Evolutionary conservation across 2,888 invertebrate genomes (phyloP), one percentile per base, ranked within the genome.

Genomic region (Polydrusus cervinus): DNA sequence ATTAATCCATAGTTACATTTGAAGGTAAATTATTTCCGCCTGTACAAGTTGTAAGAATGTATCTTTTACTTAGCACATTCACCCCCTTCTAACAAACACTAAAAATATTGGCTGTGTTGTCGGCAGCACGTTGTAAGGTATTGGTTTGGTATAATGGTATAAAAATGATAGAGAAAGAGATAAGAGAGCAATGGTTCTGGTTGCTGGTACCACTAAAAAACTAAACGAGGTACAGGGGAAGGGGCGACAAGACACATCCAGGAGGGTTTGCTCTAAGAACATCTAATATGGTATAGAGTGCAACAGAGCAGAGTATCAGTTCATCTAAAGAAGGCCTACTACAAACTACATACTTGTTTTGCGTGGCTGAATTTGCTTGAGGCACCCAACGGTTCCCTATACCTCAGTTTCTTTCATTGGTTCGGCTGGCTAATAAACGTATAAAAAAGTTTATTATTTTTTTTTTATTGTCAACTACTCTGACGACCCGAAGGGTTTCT

Each of bases 341-440:
- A 85, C 84, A 87, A 88, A 87, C 89, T 90, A 90, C 90, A 89
- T 90, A 90, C 90, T 90, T 90, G 89, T 89, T 89, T 79, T 89
- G 87, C 89, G 89, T 89, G 88, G 89, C 89, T 88, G 89, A 89
- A 88, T 87, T 88, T 88, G 89, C 89, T 88, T 88, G 86, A 86
- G 87, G 89, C 88, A 88, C 89, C 89, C 89, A 85, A 84, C 79
- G 81, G 82, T 87, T 88, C 88, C 89, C 91, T 92, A 92, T 89
- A 92, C 92, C 91, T 92, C 92, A 90, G 92, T 92, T 91, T 92
- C 92, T 90, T 91, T 91, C 90, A 92, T 91, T 88, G 91, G 91
- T 90, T 92, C 92, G 89, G 91, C 91, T 89, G 91, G 91, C 92
- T 92, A 89, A 89, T 88, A 90, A 91, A 89, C 88, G 77, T 74